Evolutionary conservation across 2,797 vertebrate genomes (phyloP).

Genomic region (Picus viridis): DNA sequence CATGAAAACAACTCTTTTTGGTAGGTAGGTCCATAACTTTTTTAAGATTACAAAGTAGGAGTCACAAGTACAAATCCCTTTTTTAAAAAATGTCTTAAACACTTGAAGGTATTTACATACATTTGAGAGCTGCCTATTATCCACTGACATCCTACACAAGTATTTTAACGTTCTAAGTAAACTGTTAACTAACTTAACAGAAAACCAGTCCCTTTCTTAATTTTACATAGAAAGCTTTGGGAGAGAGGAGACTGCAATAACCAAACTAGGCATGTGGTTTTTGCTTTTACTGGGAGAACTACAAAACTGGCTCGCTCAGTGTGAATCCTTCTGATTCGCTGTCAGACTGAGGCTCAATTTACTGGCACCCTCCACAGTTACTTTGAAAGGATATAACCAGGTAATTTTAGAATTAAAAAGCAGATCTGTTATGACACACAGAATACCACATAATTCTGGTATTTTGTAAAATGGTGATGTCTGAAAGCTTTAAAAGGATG

Average conservation of each 20-base stretch:
- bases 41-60: not conserved
- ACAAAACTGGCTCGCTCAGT: not conserved
- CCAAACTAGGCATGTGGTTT: not conserved
- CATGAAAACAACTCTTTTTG: not conserved
- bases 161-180: not conserved
- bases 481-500: not conserved
- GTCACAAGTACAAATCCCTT: not conserved
- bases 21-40: not conserved
- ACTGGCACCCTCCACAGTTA: not conserved
- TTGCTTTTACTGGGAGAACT: not conserved
- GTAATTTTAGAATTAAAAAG: conserved; percentile 16
- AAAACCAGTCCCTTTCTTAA: not conserved
- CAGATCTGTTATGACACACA: not conserved
- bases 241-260: not conserved
- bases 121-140: not conserved
- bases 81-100: not conserved
- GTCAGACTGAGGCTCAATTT: not conserved
- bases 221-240: too few relatives aligned
- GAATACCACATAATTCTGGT: not conserved
- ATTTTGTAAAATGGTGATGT: not conserved
- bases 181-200: not conserved
- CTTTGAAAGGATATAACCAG: not conserved
- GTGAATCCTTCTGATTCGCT: not conserved
- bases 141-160: not conserved
- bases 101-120: not conserved